These are phyloP conservation scores for Epinephelus malabaricus DNA, from an alignment of 2,797 vertebrate species.

Conservation along the genomic window DNA sequence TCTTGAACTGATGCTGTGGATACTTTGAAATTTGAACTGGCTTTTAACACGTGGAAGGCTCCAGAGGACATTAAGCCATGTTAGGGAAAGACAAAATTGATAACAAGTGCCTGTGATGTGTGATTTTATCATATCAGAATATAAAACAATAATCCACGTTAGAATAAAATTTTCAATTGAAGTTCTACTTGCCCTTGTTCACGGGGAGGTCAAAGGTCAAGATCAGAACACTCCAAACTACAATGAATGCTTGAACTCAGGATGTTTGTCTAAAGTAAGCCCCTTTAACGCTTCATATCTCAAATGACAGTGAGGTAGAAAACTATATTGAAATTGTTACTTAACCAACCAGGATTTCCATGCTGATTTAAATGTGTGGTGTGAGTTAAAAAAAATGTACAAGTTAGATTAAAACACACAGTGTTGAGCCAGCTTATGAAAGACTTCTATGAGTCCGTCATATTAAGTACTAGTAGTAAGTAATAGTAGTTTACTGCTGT, in stretches of 20 bases:
- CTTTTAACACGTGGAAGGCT: slow-evolving; percentile 8
- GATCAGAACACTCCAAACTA: neutral
- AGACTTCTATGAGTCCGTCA: no score
- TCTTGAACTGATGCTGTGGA: neutral
- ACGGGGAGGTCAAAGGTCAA: slow-evolving; percentile 12
- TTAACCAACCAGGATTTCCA: no score
- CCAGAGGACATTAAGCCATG: neutral
- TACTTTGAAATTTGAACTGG: slow-evolving; percentile 10
- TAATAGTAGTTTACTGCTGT: no score
- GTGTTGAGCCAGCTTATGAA: no score
- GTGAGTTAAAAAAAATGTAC: no score
- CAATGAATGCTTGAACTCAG: neutral
- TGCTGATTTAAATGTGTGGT: no score
- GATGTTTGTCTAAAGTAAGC: neutral
- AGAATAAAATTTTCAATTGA: neutral
- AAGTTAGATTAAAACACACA: no score
- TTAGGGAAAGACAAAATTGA: neutral
- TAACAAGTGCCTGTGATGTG: slow-evolving; percentile 7
- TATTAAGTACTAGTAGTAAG: no score
- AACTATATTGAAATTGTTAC: no score
- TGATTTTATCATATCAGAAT: neutral
- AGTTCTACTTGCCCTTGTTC: neutral
- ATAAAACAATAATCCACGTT: neutral
- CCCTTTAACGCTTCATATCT: neutral
- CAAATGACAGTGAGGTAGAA: no score